A percentile compares a stretch with the other conserved stretches of the same genome.
Conservation (phyloP, 2,888 invertebrate genomes). For the Diaperis boleti region DNA sequence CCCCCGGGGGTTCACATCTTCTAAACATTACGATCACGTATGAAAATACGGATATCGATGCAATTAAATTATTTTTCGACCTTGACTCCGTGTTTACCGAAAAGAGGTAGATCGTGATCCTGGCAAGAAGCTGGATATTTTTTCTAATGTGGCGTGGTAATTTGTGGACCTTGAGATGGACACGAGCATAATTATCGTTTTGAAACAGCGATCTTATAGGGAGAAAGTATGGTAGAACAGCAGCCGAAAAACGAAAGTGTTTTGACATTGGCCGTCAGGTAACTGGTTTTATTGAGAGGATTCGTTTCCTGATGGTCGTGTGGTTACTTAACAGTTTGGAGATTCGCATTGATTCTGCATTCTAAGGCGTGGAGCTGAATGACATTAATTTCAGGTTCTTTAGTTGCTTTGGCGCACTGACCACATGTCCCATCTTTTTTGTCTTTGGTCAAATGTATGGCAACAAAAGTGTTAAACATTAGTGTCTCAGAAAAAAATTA, state of each 20-base stretch:
- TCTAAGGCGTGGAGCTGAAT: too few relatives aligned
- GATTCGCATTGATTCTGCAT: background rate
- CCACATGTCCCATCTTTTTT: too few relatives aligned
- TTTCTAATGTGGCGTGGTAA: background rate
- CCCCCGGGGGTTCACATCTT: too few relatives aligned
- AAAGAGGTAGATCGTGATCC: background rate
- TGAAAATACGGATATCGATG: slow-evolving; percentile 1
- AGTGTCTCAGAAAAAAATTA: too few relatives aligned
- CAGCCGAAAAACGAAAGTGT: slow-evolving; percentile 3
- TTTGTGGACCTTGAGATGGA: background rate
- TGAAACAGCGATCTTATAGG: background rate
- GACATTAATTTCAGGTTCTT: too few relatives aligned
- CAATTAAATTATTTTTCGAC: background rate
- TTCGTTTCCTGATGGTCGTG: background rate
- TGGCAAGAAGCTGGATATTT: background rate
- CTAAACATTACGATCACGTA: too few relatives aligned
- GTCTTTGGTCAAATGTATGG: too few relatives aligned
- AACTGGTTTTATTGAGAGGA: background rate
- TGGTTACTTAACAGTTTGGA: too few relatives aligned
- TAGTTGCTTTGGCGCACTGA: too few relatives aligned
- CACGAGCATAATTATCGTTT: background rate
- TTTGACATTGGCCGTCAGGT: slow-evolving; percentile 12
- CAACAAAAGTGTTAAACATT: too few relatives aligned
- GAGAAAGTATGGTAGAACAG: slow-evolving; percentile 8
- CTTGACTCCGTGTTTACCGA: background rate